Conservation (phyloP, 1,140 invertebrate species). For the Caerostris extrusa region DNA sequence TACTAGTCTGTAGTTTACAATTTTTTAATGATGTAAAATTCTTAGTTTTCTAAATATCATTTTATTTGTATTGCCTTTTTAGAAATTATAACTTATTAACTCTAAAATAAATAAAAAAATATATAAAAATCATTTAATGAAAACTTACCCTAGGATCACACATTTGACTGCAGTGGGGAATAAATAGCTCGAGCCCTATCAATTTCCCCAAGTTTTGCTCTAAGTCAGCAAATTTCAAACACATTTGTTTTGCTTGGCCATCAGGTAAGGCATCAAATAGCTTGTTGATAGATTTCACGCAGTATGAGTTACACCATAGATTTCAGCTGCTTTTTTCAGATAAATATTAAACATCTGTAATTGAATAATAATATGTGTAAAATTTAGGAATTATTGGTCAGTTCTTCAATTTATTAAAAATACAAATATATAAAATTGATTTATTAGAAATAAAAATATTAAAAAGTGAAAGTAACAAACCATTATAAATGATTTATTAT, state of each 20-base stretch:
- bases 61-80: too few relatives aligned
- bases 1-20: too few relatives aligned
- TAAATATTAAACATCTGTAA: slow-evolving; percentile 98
- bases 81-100: too few relatives aligned
- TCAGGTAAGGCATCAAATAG: slow-evolving; percentile 96
- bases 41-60: too few relatives aligned
- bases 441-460: background rate
- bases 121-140: too few relatives aligned
- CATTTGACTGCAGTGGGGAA: slow-evolving; percentile 97
- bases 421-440: too few relatives aligned
- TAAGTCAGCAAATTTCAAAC: slow-evolving; percentile 97
- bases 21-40: too few relatives aligned
- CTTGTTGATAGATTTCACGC: slow-evolving; percentile 98
- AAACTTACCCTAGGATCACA: slow-evolving; percentile 94
- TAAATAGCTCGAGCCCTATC: slow-evolving; percentile 98
- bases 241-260: slow-evolving; percentile 97
- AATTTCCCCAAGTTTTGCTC: slow-evolving; percentile 98
- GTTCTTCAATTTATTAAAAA: background rate
- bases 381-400: background rate
- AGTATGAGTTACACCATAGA: slow-evolving; percentile 98
- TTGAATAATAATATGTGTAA: background rate
- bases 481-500: background rate
- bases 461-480: background rate
- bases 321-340: slow-evolving; percentile 98
- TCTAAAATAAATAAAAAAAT: too few relatives aligned